phyloP scores from a whole-genome alignment of 1,140 invertebrate genomes.

The Choristoneura fumiferana region DNA sequence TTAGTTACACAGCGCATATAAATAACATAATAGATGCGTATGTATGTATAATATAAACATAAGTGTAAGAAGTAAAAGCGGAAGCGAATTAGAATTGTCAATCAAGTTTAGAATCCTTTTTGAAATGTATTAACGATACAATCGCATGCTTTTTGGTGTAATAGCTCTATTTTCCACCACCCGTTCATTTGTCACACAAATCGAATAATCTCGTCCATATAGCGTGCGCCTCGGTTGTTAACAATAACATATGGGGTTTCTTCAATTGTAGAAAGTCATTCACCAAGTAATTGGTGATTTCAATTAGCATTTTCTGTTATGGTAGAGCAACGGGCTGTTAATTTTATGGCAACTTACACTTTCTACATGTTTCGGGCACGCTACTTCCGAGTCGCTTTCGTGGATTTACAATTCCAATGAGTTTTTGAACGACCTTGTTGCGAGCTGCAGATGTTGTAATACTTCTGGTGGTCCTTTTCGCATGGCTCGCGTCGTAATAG shows the following conservation, averaged over 20 bases:
- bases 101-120: no score
- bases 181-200: neutral
- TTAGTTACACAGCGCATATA: no score
- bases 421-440: constrained; percentile 29
- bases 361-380: constrained; percentile 45
- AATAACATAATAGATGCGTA: no score
- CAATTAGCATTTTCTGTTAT: constrained; percentile 50
- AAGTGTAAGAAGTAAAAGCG: no score
- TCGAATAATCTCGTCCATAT: neutral
- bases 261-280: constrained; percentile 43
- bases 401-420: constrained; percentile 36
- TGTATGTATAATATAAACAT: no score
- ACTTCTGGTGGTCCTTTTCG: neutral
- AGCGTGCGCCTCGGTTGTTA: constrained; percentile 34
- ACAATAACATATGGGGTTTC: constrained; percentile 36
- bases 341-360: constrained; percentile 49
- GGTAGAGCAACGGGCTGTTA: constrained; percentile 38
- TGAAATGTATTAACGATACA: no score
- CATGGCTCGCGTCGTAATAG: neutral
- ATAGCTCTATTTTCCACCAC: neutral
- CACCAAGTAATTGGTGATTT: constrained; percentile 43
- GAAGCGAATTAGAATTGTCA: no score
- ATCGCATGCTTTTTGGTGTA: no score
- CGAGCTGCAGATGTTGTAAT: constrained; percentile 7
- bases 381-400: constrained; percentile 39